Evolutionary conservation across 1,140 invertebrate species (phyloP).

Genomic region (Trigoniulus corallinus): DNA sequence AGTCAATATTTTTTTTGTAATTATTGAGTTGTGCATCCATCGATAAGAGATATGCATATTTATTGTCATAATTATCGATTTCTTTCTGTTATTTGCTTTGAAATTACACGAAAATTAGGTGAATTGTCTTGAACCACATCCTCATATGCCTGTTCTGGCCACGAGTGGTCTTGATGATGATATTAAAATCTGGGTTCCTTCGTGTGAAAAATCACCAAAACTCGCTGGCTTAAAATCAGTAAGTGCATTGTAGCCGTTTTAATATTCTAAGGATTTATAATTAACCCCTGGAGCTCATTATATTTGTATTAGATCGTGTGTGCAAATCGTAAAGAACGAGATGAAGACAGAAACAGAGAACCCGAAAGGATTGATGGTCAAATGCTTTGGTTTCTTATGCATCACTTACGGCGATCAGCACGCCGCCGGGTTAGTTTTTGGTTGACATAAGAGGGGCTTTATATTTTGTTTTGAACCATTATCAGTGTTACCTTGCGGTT

Average conservation of each 20-base stretch:
- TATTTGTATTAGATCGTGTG: slow-evolving; percentile 25
- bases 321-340: slow-evolving; percentile 31
- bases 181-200: slow-evolving; percentile 85
- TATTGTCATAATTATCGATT: background rate
- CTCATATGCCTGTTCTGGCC: slow-evolving; percentile 65
- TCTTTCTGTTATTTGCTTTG: slow-evolving; percentile 8
- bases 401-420: slow-evolving; percentile 29
- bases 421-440: slow-evolving; percentile 18
- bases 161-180: slow-evolving; percentile 81
- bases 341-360: slow-evolving; percentile 26
- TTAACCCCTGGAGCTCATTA: background rate
- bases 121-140: slow-evolving; percentile 83
- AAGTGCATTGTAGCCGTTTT: slow-evolving; percentile 9
- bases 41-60: slow-evolving; percentile 5
- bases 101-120: slow-evolving; percentile 36
- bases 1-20: slow-evolving; percentile 21
- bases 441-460: background rate
- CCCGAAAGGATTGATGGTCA: slow-evolving; percentile 34
- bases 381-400: slow-evolving; percentile 37
- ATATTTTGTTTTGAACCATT: background rate
- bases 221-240: slow-evolving; percentile 34
- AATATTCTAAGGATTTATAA: background rate
- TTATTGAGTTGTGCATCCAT: background rate
- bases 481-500: background rate
- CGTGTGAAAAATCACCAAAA: slow-evolving; percentile 37